Base-by-base conservation (phyloP, 2,888 invertebrate genomes). In the Cheilosia vernalis region DNA sequence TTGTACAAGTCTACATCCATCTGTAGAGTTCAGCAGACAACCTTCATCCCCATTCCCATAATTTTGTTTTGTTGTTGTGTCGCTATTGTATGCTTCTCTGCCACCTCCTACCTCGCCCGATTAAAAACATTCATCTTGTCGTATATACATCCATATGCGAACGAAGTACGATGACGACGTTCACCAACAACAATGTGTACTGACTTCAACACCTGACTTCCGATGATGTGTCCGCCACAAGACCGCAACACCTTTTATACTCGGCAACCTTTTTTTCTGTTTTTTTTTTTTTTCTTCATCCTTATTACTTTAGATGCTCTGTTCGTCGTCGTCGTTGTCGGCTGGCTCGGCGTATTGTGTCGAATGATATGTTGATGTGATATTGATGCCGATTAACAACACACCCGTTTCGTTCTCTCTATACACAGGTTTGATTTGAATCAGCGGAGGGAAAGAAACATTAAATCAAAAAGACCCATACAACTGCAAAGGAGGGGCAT, bases 191-290 rank as follows among this genome's bases (percentile, higher is more conserved):
- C 61, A 70, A 77, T 79, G 66, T 76, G 60, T 42, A 76, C 81
- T 76, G 49, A 47, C 66, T 80, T 85, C 81, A 80, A 81, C 85
- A 85, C 85, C 85, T 85, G 76, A 85, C 85, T 85, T 85, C 85
- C 85, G 85, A 85, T 85, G 85, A 85, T 85, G 81, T 85, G 85
- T 77, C 66, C 72, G 81, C 85, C 85, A 81, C 72, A 72, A 81
- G 81, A 80, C 85, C 85, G 70, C 76, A 85, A 81, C 81, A 77
- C 81, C 85, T 85, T 81, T 81, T 63, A 63, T 77, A 56, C 55
- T 66, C 72, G 61, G 56, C 67, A 76, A 81, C 47, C 76, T 67
- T 72, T 85, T 72, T 72, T 49, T 17, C n/a, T n/a, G n/a, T n/a
- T n/a, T n/a, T 42, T 21, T 60, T 56, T 76, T 70, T 70, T 42